Conservation (phyloP, 2,113 vertebrate species). For the Crotalus helleri region DNA sequence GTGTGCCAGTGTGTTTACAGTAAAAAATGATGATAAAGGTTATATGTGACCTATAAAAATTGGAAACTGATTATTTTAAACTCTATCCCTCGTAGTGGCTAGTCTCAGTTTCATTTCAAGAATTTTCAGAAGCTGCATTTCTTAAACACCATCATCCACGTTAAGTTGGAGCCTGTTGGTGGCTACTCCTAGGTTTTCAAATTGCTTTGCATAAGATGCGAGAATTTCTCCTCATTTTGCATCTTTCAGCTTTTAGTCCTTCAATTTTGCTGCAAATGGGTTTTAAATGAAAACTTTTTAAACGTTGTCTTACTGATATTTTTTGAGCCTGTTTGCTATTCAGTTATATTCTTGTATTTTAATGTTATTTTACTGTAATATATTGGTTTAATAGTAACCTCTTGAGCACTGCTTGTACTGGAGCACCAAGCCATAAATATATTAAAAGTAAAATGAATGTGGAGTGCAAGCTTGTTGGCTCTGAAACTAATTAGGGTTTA, state of each 20-base stretch:
- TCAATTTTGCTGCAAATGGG: background rate
- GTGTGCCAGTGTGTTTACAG: background rate
- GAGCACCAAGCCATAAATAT: background rate
- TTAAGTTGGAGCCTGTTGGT: background rate
- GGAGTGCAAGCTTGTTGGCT: background rate
- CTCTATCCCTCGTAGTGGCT: background rate
- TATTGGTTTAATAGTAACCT: background rate
- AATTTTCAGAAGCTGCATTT: background rate
- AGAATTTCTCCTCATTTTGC: background rate
- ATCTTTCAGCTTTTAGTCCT: background rate
- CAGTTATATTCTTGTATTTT: background rate
- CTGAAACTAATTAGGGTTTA: too few relatives aligned
- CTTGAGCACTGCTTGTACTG: background rate
- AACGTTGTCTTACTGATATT: background rate
- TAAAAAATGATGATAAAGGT: background rate
- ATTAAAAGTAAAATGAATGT: background rate
- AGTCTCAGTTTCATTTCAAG: background rate
- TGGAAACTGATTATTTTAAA: background rate
- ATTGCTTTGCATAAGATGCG: background rate
- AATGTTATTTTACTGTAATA: background rate
- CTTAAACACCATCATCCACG: background rate
- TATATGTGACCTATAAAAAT: background rate
- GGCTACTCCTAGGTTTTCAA: background rate
- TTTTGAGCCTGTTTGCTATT: background rate
- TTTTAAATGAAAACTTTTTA: background rate